Conservation (phyloP, 2,113 vertebrate genomes). For the Spheniscus mendiculus region DNA sequence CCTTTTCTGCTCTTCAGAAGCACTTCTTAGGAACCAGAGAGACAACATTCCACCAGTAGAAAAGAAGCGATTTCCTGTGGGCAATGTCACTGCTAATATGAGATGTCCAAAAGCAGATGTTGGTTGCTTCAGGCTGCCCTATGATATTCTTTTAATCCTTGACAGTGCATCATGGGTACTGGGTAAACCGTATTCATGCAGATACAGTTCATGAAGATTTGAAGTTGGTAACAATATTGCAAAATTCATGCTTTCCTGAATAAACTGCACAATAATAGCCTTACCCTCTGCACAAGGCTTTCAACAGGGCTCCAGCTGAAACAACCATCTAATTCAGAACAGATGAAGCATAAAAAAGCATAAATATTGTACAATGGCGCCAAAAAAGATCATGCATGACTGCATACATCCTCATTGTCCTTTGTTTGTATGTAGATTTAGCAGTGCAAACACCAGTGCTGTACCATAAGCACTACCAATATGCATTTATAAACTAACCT, state of each 20-base stretch:
- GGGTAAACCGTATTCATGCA: not conserved
- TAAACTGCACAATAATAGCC: not conserved
- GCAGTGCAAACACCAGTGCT: not conserved
- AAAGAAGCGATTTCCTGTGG: not conserved
- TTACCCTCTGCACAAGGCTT: not conserved
- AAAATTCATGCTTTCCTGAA: not conserved
- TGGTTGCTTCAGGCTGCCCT: conserved; percentile 19
- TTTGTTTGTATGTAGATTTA: not conserved
- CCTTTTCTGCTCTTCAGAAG: not conserved
- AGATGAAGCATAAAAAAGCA: conserved; percentile 26
- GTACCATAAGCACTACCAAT: not conserved
- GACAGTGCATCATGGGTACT: not conserved
- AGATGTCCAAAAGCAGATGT: not conserved
- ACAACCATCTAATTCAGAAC: not conserved
- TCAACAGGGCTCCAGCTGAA: not conserved
- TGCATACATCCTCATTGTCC: conserved; percentile 2
- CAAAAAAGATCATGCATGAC: not conserved
- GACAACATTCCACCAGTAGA: not conserved
- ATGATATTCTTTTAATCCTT: not conserved
- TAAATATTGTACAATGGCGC: conserved; percentile 27
- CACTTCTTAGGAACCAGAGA: not conserved
- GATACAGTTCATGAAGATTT: not conserved
- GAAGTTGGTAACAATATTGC: not conserved
- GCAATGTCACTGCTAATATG: not conserved
- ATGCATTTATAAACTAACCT: not conserved